phyloP scores from a whole-genome alignment of 2,797 vertebrate genomes.

The Myiothlypis coronata region DNA sequence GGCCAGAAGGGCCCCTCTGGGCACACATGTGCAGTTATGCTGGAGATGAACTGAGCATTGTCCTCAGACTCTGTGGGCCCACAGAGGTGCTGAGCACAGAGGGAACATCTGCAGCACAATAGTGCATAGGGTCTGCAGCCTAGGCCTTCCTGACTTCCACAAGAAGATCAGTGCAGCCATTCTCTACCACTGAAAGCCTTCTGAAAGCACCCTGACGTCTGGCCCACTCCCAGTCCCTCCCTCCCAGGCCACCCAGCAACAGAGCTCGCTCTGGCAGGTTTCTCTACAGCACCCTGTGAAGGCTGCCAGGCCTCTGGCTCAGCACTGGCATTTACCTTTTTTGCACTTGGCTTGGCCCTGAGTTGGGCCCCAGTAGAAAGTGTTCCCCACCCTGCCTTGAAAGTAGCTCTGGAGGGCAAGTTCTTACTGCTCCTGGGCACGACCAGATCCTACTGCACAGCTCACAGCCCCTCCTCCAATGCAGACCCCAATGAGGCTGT shows the following conservation, averaged over 20 bases:
- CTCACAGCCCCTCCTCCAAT: neutral
- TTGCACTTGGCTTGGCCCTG: slow-evolving; percentile 15
- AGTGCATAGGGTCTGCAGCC: neutral
- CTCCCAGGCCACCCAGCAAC: neutral
- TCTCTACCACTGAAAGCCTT: neutral
- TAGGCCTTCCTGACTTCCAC: neutral
- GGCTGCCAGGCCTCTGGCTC: slow-evolving; percentile 17
- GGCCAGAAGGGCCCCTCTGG: neutral
- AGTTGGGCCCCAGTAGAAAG: slow-evolving; percentile 2
- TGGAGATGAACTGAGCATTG: neutral
- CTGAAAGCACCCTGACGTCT: accelerated
- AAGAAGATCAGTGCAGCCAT: neutral
- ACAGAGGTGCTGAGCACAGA: accelerated
- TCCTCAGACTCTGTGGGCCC: accelerated
- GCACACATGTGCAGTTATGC: neutral
- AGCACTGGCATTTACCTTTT: slow-evolving; percentile 19
- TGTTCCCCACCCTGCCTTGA: neutral
- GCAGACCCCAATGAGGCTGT: accelerated
- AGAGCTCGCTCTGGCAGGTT: neutral
- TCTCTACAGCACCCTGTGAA: neutral
- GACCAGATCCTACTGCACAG: neutral
- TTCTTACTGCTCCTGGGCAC: neutral
- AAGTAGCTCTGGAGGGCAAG: accelerated
- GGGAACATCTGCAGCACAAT: neutral
- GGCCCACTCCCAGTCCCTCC: neutral